Conservation (phyloP, 2,113 vertebrate species). For the Oreochromis spilurus region DNA sequence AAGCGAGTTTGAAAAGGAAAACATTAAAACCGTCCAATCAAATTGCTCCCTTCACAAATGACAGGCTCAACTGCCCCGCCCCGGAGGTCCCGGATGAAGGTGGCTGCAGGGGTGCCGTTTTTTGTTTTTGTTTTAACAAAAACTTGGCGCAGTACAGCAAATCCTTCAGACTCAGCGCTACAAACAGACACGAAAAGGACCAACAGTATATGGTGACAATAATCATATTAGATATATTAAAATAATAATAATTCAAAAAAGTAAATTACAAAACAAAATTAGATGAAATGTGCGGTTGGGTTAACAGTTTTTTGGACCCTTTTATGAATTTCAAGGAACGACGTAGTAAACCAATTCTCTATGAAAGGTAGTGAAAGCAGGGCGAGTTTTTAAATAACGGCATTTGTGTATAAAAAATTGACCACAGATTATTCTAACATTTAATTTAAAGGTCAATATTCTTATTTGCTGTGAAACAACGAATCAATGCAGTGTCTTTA, state of each 20-base stretch:
- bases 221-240: fast-evolving
- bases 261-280: not conserved
- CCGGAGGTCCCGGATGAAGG: not conserved
- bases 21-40: not conserved
- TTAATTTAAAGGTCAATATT: not conserved
- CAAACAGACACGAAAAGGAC: not conserved
- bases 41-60: not conserved
- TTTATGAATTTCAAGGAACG: not conserved
- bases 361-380: fast-evolving
- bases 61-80: not conserved
- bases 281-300: not conserved
- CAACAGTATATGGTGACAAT: not conserved
- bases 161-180: not conserved
- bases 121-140: not conserved
- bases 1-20: not conserved
- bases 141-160: fast-evolving
- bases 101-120: not conserved
- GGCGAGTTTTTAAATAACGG: not conserved
- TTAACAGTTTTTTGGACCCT: not conserved
- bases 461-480: not conserved
- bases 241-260: not conserved
- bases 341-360: not conserved
- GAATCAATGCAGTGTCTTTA: not conserved
- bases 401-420: not conserved
- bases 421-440: not conserved